Evolutionary conservation across 2,113 vertebrate genomes (phyloP).

Genomic region (Paralichthys olivaceus): DNA sequence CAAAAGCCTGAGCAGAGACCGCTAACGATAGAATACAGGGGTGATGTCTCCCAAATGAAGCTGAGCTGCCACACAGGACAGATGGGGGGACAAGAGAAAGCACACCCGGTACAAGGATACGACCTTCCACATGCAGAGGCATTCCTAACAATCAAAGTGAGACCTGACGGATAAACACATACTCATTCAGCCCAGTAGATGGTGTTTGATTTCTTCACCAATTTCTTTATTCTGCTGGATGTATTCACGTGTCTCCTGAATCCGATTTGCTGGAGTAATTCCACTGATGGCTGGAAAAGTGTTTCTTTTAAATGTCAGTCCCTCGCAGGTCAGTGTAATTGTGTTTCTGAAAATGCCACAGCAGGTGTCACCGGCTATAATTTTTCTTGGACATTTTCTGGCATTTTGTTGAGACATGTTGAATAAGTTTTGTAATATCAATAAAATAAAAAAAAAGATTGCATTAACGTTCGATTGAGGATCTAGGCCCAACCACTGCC

Average conservation of each 20-base stretch:
- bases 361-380: conserved; percentile 73
- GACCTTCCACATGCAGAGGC: conserved; percentile 39
- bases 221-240: conserved; percentile 42
- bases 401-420: conserved; percentile 72
- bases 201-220: conserved; percentile 7
- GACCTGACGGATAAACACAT: conserved; percentile 11
- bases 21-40: conserved; percentile 57
- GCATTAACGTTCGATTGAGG: conserved; percentile 52
- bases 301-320: conserved; percentile 78
- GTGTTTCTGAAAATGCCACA: conserved; percentile 79
- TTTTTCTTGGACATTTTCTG: conserved; percentile 73
- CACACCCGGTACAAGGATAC: conserved; percentile 55
- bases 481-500: conserved; percentile 16
- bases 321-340: conserved; percentile 73
- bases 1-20: conserved; percentile 64
- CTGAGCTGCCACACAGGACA: conserved; percentile 66
- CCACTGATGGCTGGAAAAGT: conserved; percentile 66
- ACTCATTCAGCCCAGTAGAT: conserved; percentile 12
- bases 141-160: conserved; percentile 30
- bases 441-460: conserved; percentile 28
- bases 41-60: conserved; percentile 66
- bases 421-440: conserved; percentile 53
- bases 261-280: conserved; percentile 59
- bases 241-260: conserved; percentile 52
- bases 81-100: conserved; percentile 60